phyloP scores from a whole-genome alignment of 1,140 invertebrate species.

The Trichonephila clavipes region DNA sequence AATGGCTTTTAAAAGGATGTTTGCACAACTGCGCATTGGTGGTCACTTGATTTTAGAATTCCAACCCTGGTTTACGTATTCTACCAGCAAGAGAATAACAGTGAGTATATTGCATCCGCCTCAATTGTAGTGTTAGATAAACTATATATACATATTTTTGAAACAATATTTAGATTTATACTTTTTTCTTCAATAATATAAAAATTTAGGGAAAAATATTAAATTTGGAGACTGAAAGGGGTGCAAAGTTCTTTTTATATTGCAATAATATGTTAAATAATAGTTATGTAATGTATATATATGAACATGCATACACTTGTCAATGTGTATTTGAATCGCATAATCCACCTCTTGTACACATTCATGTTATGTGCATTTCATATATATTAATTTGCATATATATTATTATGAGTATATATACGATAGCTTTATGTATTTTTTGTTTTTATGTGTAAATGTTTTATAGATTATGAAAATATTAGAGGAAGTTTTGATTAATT shows the following conservation, averaged over 20 bases:
- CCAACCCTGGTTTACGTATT: conserved; percentile 96
- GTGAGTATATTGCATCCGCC: conserved; percentile 84
- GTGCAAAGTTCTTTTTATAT: too few relatives aligned
- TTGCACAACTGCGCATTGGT: conserved; percentile 92
- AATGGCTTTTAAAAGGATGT: conserved; percentile 94
- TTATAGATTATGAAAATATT: too few relatives aligned
- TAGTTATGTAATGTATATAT: background rate
- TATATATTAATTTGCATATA: background rate
- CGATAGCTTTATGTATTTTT: too few relatives aligned
- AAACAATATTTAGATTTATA: background rate
- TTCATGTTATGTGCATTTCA: background rate
- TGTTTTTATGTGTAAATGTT: too few relatives aligned
- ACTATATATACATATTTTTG: background rate
- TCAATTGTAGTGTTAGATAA: conserved; percentile 51
- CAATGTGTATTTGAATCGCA: background rate
- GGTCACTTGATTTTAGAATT: conserved; percentile 96
- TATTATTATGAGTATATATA: background rate
- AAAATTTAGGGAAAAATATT: background rate
- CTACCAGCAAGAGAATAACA: conserved; percentile 92
- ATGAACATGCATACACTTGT: background rate
- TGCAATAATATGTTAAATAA: background rate
- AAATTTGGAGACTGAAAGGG: background rate
- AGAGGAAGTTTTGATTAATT: too few relatives aligned
- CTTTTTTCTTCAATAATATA: background rate
- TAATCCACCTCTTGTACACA: background rate